Conservation (phyloP, 1,140 invertebrate genomes). For the Listronotus bonariensis region DNA sequence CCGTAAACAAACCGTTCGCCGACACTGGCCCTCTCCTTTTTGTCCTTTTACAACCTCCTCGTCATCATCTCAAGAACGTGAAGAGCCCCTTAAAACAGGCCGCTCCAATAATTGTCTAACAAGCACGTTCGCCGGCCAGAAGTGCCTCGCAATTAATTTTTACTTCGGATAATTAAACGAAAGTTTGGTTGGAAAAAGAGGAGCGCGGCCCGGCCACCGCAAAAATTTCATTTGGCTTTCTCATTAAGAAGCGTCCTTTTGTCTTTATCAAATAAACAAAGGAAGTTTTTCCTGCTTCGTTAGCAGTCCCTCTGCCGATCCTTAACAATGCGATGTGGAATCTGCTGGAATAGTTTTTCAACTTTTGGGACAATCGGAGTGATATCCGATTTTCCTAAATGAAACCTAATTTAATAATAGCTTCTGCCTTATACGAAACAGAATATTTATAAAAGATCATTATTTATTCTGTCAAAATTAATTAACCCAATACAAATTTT, state of each 20-base stretch:
- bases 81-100: conserved; percentile 6
- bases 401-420: too few species aligned
- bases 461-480: too few species aligned
- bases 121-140: conserved; percentile 21
- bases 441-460: too few species aligned
- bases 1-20: too few species aligned
- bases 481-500: too few species aligned
- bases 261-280: conserved; percentile 25
- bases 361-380: too few species aligned
- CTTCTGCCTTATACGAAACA: too few species aligned
- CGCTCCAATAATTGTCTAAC: conserved; percentile 29
- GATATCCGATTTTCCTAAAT: too few species aligned
- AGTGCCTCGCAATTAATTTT: conserved; percentile 36
- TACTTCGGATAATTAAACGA: conserved; percentile 34
- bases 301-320: conserved; percentile 1
- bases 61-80: conserved; percentile 7
- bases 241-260: conserved; percentile 16
- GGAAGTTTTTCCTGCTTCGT: conserved; percentile 7
- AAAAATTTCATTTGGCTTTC: conserved; percentile 28
- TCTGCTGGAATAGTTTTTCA: too few species aligned
- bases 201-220: conserved; percentile 15
- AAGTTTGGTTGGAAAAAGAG: conserved; percentile 24
- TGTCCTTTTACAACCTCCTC: neutral
- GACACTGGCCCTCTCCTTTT: neutral
- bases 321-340: too few species aligned